Base-by-base conservation (phyloP, 2,888 invertebrate species). In the Chouioia cunea region DNA sequence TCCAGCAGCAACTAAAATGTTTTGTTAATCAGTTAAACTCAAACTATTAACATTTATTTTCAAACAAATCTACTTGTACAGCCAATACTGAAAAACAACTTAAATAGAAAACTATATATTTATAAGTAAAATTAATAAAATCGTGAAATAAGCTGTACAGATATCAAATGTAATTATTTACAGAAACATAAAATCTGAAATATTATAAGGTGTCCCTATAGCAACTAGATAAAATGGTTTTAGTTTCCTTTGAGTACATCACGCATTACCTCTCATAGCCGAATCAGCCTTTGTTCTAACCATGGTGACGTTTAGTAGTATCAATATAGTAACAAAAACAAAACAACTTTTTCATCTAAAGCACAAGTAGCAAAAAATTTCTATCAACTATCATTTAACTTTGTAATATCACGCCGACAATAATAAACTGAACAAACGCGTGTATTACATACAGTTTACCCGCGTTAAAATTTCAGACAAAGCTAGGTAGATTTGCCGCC, bases 211-310 rank as follows among this genome's bases (percentile, higher is more conserved):
- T 20, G 12, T 50, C n/a, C n/a, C n/a, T n/a, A n/a, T n/a, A n/a
- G n/a, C n/a, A n/a, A n/a, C n/a, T n/a, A n/a, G n/a, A n/a, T n/a
- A n/a, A n/a, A 52, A 20, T 14, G 14, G n/a, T 36, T 14, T 52
- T 43, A 56, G 50, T 62, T 20, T n/a, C n/a, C n/a, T n/a, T 20
- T 20, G 20, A 47, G 6, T 16, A 18, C 6, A 18, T n/a, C n/a
- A 50, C 16, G 3, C 16, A 18, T 60, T 67, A 73, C 73, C 73
- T 73, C 73, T 60, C 0, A 20, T 16, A 15, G 71, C 70, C 44
- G 43, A 65, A 58, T 71, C 71, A n/a, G 73, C 73, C 14, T 73
- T 73, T 6, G 73, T 73, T 22, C 73, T 64, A 44, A 73, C 73
- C 73, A 73, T 73, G 1, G 6, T 50, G 8, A 20, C 18, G 8